Percentiles rank a stretch among this genome's conserved stretches.
These are phyloP conservation scores for Itoplectis maculator DNA, from an alignment of 2,888 invertebrate genomes.

Conservation along the genomic window DNA sequence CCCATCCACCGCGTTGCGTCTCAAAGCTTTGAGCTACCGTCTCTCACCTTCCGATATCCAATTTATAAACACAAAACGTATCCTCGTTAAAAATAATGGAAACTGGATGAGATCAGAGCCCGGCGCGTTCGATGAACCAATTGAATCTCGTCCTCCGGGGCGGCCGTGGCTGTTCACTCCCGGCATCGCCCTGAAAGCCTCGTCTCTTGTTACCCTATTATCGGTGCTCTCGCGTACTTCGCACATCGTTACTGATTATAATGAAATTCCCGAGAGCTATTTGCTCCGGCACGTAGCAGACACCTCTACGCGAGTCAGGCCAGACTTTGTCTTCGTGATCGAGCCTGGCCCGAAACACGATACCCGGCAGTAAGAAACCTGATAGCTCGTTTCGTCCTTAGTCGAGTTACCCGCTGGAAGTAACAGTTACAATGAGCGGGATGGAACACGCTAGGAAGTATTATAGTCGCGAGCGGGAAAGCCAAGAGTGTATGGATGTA, in stretches of 20 bases:
- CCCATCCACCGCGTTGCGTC: background rate
- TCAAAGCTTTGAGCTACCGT: background rate
- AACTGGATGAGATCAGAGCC: background rate
- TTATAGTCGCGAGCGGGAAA: slow-evolving; percentile 22
- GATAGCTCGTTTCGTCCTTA: slow-evolving; percentile 24
- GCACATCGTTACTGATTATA: slow-evolving; percentile 31
- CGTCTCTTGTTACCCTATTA: slow-evolving; percentile 20
- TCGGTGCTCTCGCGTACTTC: background rate
- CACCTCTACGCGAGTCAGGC: background rate
- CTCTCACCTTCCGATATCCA: slow-evolving; percentile 5
- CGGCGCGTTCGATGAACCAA: background rate
- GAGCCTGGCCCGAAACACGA: slow-evolving; percentile 11
- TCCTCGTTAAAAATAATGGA: slow-evolving; percentile 20
- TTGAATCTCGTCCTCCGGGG: slow-evolving; percentile 13
- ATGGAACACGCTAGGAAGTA: background rate
- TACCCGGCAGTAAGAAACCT: slow-evolving; percentile 27
- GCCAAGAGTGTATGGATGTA: slow-evolving; percentile 21
- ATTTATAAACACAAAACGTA: slow-evolving; percentile 6
- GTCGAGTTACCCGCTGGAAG: background rate
- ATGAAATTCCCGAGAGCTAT: slow-evolving; percentile 35
- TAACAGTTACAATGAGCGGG: background rate
- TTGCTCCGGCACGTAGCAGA: background rate
- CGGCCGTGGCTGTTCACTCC: background rate
- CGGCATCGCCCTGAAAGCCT: slow-evolving; percentile 1
- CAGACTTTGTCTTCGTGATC: slow-evolving; percentile 20